Base-by-base conservation (phyloP, 2,113 vertebrate species). In the Tautogolabrus adspersus region DNA sequence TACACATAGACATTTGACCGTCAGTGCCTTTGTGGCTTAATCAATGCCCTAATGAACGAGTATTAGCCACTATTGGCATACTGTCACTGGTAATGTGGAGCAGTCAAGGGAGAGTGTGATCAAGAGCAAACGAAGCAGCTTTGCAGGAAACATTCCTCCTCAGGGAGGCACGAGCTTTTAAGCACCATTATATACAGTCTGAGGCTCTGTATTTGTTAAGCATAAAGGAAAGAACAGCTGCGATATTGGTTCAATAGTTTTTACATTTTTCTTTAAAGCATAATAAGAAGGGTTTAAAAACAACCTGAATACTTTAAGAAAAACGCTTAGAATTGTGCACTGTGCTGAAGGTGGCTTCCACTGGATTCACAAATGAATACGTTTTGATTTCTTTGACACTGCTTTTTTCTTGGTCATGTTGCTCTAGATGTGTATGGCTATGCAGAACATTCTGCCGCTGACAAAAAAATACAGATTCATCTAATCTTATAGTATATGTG, bases 21-120 rank as follows among this genome's bases (percentile, higher is more conserved):
- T 83, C 80, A 63, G 60, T 38, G 63, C 69, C 79, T 86, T 81
- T 83, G 77, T 77, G 76, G 81, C 65, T 75, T 86, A 87, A 86
- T 93, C 93, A 87, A 91, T 90, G 72, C 51, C 37, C 57, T 87
- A 91, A 90, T 89, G 87, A 89, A 87, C 79, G 88, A 84, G 75
- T 90, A 86, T 89, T 68, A 91, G 86, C 67, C 46, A 37, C 18
- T 89, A 93, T 93, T 81, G 92, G 84, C 91, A 56, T 89, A 16
- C 82, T 92, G 91, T 93, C 90, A 86, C 69, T 26, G 69, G 55
- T 83, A 91, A 91, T 88, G 82, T 77, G 75, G 46, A 74, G 74
- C 69, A 76, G 66, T 92, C 84, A 38, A 61, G 79, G 59, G 60
- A 76, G 76, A 74, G 68, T 70, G 76, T 83, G 79, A 82, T 89